Percentiles rank a stretch among this genome's conserved stretches.
Evolutionary conservation across 2,888 invertebrate species (phyloP).

Genomic region (Leuctra nigra): DNA sequence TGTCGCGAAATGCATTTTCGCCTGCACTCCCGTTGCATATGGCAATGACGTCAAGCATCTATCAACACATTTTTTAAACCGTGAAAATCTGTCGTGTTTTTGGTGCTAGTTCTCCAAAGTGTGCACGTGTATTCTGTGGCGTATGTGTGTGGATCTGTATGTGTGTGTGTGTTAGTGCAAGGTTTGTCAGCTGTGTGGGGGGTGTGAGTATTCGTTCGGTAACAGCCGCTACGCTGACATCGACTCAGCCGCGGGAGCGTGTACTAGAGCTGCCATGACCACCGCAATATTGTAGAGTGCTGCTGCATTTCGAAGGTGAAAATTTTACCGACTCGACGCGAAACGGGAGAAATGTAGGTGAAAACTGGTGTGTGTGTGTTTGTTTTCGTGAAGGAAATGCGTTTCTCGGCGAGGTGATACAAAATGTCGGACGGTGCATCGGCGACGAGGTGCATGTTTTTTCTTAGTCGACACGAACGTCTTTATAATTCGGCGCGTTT

Average conservation of each 20-base stretch:
- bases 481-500: neutral
- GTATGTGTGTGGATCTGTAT: neutral
- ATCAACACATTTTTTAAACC: neutral
- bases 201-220: conserved; percentile 24
- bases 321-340: conserved; percentile 20
- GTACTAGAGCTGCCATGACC: conserved; percentile 28
- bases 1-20: no score
- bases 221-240: conserved; percentile 26
- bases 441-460: neutral
- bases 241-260: neutral
- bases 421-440: neutral
- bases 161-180: conserved; percentile 17
- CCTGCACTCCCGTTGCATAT: no score
- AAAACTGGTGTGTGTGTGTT: conserved; percentile 6
- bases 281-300: conserved; percentile 28
- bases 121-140: neutral
- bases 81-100: neutral
- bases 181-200: conserved; percentile 28
- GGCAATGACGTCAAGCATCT: neutral
- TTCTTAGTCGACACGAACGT: neutral
- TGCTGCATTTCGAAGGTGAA: no score
- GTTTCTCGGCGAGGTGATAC: neutral
- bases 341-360: conserved; percentile 26
- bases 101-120: neutral
- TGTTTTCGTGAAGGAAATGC: neutral